These are phyloP conservation scores for Dascyllus trimaculatus DNA, from an alignment of 2,113 vertebrate genomes.

Conservation along the genomic window DNA sequence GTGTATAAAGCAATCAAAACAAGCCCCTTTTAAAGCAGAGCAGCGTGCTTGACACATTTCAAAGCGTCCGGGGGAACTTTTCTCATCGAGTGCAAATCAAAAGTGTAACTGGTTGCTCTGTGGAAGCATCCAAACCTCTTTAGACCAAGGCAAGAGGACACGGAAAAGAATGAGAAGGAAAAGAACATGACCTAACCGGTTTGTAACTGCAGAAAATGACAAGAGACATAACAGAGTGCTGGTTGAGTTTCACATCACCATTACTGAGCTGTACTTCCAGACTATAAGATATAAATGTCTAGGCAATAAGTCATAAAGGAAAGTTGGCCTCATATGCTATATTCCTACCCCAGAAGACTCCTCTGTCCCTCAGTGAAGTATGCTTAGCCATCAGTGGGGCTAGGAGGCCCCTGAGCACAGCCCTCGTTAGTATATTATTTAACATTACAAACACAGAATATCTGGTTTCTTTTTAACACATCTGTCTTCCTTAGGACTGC, in stretches of 20 bases:
- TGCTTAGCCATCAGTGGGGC: background rate
- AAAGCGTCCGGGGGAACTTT: background rate
- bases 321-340: conserved; percentile 23
- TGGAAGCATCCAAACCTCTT: conserved; percentile 22
- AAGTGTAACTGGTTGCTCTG: background rate
- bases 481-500: background rate
- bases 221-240: background rate
- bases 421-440: conserved; percentile 4
- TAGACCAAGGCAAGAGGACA: background rate
- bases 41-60: conserved; percentile 27
- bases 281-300: conserved; percentile 22
- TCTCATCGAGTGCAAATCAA: conserved; percentile 1
- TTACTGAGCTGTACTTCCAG: conserved; percentile 10
- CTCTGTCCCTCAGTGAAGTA: conserved; percentile 18
- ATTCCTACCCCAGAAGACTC: conserved; percentile 15
- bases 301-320: conserved; percentile 31
- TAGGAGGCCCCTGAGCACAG: background rate
- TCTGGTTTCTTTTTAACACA: background rate
- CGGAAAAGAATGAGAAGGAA: background rate
- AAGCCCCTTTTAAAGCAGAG: conserved; percentile 3
- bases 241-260: conserved; percentile 24
- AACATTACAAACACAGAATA: background rate
- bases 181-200: background rate
- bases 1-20: conserved; percentile 35
- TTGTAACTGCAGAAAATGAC: conserved; percentile 9